These are phyloP conservation scores for Drosophila paranaensis DNA, from an alignment of 2,888 invertebrate species.

Conservation along the genomic window DNA sequence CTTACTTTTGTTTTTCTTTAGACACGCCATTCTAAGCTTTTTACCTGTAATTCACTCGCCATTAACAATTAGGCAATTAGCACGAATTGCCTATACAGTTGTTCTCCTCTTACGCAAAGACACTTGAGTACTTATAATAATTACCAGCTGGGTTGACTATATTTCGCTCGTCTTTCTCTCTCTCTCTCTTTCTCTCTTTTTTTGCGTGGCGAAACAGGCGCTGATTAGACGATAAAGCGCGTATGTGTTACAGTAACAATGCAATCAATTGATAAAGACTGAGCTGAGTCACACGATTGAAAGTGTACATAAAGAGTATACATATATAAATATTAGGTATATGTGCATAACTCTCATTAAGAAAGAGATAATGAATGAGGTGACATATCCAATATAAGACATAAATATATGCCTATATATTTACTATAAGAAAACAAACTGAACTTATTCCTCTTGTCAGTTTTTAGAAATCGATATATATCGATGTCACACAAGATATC, in stretches of 20 bases:
- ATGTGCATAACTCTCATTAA: constrained; percentile 10
- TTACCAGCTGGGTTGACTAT: constrained; percentile 11
- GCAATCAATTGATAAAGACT: constrained; percentile 44
- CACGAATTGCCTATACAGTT: neutral
- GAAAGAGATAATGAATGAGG: neutral
- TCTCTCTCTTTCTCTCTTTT: neutral
- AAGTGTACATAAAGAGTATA: constrained; percentile 4
- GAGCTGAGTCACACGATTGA: constrained; percentile 48
- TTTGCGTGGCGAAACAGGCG: constrained; percentile 34
- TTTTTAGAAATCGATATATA: no score
- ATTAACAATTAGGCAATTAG: constrained; percentile 7
- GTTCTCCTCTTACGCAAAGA: neutral
- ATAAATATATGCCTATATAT: no score
- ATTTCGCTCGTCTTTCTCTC: neutral
- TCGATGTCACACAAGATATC: no score
- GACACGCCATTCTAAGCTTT: neutral
- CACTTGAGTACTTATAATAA: neutral
- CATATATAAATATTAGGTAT: neutral
- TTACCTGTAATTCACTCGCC: constrained; percentile 4
- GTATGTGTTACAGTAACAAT: constrained; percentile 33
- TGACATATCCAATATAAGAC: no score
- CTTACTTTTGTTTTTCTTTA: neutral
- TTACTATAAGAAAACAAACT: no score
- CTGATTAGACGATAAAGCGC: constrained; percentile 50
- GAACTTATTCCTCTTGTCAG: no score